Evolutionary conservation across 1,140 invertebrate genomes (phyloP).

Genomic region (Phortica variegata): DNA sequence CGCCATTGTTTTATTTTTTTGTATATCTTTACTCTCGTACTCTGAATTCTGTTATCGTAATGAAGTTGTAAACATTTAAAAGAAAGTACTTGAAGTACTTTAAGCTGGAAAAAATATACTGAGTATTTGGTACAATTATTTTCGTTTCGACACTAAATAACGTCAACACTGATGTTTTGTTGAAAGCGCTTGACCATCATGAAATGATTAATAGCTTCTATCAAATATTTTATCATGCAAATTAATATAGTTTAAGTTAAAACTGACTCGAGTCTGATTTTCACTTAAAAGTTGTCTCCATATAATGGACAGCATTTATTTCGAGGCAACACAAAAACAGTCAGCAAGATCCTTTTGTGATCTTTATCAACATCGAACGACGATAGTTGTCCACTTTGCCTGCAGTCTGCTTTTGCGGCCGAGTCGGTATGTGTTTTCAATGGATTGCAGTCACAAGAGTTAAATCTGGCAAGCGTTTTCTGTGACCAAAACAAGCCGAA

Average conservation of each 20-base stretch:
- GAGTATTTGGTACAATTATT: too few relatives aligned
- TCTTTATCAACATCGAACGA: constrained; percentile 38
- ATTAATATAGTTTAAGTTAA: constrained; percentile 52
- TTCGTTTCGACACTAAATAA: too few relatives aligned
- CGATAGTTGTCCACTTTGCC: constrained; percentile 24
- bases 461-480: constrained; percentile 26
- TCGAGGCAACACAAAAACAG: constrained; percentile 22
- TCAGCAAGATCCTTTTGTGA: constrained; percentile 53
- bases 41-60: constrained; percentile 38
- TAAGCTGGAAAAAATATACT: too few relatives aligned
- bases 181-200: too few relatives aligned
- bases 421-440: constrained; percentile 26
- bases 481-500: constrained; percentile 12
- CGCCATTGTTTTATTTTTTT: constrained; percentile 24
- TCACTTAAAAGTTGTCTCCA: constrained; percentile 51
- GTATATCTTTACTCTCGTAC: too few relatives aligned
- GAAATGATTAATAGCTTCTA: constrained; percentile 47
- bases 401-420: background rate
- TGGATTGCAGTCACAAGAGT: constrained; percentile 46
- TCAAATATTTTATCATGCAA: constrained; percentile 40
- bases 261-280: constrained; percentile 50
- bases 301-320: constrained; percentile 45
- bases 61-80: too few relatives aligned
- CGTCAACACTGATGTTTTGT: too few relatives aligned
- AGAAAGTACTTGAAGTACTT: too few relatives aligned